Conservation (phyloP, 2,797 vertebrate genomes). For the Sebastes minor region DNA sequence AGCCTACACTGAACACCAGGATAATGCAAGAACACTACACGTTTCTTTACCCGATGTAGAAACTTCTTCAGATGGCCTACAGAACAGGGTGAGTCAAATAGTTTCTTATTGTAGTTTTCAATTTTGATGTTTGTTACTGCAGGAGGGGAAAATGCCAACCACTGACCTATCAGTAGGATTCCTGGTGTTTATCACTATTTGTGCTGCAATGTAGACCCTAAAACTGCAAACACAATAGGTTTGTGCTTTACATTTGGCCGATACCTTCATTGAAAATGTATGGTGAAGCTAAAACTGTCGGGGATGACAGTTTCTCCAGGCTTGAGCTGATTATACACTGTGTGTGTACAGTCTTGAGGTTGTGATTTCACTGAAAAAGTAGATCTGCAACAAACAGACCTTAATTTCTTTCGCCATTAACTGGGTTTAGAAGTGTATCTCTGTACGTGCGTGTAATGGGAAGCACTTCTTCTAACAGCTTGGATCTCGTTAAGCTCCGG, state of each 20-base stretch:
- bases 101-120: neutral
- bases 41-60: neutral
- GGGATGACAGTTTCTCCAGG: neutral
- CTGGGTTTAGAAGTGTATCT: neutral
- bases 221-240: neutral
- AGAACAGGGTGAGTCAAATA: slow-evolving; percentile 35
- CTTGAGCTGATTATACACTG: neutral
- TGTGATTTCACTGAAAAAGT: neutral
- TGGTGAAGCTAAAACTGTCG: neutral
- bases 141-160: neutral
- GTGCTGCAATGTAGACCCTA: neutral
- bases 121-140: neutral
- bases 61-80: neutral
- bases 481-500: neutral
- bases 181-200: neutral
- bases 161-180: too few relatives aligned
- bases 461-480: neutral
- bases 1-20: slow-evolving; percentile 7
- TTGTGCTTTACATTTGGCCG: neutral
- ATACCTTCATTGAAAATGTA: neutral
- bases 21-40: neutral
- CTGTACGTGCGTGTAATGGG: neutral
- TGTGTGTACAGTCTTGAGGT: neutral
- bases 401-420: neutral
- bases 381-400: neutral